Percentiles rank a stretch among this genome's conserved stretches.
Conservation (phyloP, 2,113 vertebrate genomes). For the Mesembrinibis cayennensis region DNA sequence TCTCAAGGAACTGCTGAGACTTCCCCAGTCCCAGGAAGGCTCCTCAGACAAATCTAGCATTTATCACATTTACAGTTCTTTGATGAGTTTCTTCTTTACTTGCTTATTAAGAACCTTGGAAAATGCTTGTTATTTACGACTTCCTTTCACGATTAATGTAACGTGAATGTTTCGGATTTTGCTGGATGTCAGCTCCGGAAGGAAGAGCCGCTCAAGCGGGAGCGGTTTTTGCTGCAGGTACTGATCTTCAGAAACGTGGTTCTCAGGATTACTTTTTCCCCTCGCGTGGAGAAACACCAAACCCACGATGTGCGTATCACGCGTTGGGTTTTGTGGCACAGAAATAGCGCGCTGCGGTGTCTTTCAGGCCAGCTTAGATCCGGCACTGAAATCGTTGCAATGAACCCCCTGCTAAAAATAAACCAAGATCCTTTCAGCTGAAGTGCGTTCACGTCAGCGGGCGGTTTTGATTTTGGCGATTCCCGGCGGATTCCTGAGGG, state of each 20-base stretch:
- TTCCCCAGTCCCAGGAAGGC: background rate
- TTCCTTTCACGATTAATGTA: background rate
- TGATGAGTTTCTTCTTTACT: background rate
- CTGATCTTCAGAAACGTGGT: background rate
- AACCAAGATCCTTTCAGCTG: background rate
- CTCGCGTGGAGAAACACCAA: background rate
- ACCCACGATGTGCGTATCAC: accelerated
- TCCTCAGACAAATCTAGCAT: background rate
- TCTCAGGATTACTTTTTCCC: background rate
- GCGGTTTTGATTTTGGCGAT: background rate
- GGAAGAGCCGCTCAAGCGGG: background rate
- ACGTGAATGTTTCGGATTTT: background rate
- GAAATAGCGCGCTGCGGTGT: background rate
- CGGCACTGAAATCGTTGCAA: background rate
- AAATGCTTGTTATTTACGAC: background rate
- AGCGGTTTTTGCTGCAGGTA: background rate
- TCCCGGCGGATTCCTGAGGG: background rate
- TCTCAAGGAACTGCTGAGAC: background rate
- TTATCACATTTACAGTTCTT: background rate
- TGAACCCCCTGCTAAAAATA: background rate
- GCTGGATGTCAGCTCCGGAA: background rate
- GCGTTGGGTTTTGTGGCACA: background rate
- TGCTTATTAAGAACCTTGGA: background rate
- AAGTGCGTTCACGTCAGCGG: background rate
- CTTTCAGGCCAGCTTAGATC: background rate